These are phyloP conservation scores for Nesogale talazaci DNA, from an alignment of 2,113 vertebrate species.

Conservation along the genomic window DNA sequence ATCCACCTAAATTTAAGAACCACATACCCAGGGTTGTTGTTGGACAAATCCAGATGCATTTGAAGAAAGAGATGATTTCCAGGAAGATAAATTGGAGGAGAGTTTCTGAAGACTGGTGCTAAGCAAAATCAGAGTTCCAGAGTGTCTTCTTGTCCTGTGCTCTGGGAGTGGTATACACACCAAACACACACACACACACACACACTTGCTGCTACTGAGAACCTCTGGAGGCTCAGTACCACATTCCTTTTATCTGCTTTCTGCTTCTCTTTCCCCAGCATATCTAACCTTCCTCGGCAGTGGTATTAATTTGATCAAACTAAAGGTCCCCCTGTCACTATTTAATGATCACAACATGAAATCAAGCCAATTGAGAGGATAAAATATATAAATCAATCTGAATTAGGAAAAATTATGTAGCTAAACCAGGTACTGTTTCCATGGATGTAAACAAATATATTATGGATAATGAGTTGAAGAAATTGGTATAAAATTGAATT, in stretches of 20 bases:
- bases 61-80: neutral
- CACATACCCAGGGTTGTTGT: neutral
- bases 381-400: conserved; percentile 64
- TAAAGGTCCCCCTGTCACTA: conserved; percentile 20
- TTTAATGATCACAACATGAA: conserved; percentile 47
- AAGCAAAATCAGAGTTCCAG: neutral
- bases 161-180: rapidly evolving
- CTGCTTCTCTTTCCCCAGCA: neutral
- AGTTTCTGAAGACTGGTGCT: neutral
- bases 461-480: conserved; percentile 76
- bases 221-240: neutral
- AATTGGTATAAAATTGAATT: conserved; percentile 79
- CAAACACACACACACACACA: no score
- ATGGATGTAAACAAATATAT: conserved; percentile 78
- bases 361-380: conserved; percentile 1
- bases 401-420: conserved; percentile 58
- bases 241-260: neutral
- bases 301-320: conserved; percentile 44
- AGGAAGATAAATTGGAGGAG: neutral
- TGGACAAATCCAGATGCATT: neutral
- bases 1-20: neutral
- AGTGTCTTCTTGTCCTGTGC: neutral
- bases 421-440: conserved; percentile 73
- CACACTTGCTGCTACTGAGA: neutral
- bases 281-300: conserved; percentile 22